Base-by-base conservation (phyloP, 2,797 vertebrate species). In the Cygnus olor region DNA sequence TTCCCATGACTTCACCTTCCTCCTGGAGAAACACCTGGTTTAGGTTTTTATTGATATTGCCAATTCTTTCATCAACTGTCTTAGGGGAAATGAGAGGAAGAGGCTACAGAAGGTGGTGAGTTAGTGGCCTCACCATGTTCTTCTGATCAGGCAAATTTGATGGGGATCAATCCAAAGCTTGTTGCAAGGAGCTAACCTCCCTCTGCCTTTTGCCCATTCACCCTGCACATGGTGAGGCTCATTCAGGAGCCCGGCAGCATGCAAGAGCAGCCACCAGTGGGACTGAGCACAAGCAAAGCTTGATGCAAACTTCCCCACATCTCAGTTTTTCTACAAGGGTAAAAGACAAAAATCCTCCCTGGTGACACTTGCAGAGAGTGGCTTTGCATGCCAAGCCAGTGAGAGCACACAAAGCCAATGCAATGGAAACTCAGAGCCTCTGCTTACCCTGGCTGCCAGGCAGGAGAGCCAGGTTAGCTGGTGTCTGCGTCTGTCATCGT, bases 21-120 rank as follows among this genome's bases (percentile, higher is more conserved):
- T 87, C 4, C 56, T 89, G 30, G 64, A 82, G 38, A 72, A 93
- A 47, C 28, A 72, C 71, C 76, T 95, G 58, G 57, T 83, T 88
- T 84, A n/a, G 20, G 63, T 27, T 94, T 95, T 64, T 83, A n/a
- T 40, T 78, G 34, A 58, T 68, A 14, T 36, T 70, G 21, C 9
- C 3, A 16, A 73, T 85, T 69, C 24, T 92, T 89, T 60, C 10
- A 13, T 64, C 81, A 21, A 15, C 11, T 60, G 7, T 71, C 21
- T 69, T 83, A 0, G 0, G 64, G 38, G 14, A 76, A 20, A 30
- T 45, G 27, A 2, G 1, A 21, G 34, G 10, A 72, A 92, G 42
- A 72, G 16, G 44, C 21, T 73, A 76, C 40, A 74, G 51, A 80
- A 40, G 14, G 14, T 10, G 22, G 11, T 49, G 45, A 30, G 80